Base-by-base conservation (phyloP, 2,888 invertebrate genomes). In the Unio pictorum region DNA sequence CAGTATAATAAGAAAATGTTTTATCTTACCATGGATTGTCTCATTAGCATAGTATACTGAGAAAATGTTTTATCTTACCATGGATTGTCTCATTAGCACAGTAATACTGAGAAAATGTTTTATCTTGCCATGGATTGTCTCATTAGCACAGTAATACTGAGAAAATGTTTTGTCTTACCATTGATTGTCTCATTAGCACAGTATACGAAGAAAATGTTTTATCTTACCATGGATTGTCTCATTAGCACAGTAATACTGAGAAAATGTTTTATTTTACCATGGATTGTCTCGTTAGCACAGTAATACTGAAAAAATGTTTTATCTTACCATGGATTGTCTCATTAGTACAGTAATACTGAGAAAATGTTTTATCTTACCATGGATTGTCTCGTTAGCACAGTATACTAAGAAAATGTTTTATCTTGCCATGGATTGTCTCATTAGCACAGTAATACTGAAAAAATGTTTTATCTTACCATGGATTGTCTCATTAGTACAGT, bases 71-170 rank as follows among this genome's bases (percentile, higher is more conserved):
- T 61, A 81, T 85, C 87, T 92, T 92, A 94, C 98, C 99, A 89
- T 99, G 96, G 72, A 99, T 95, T 18, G 99, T 99, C 92, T 99
- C 99, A 89, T 99, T 99, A 81, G 95, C 95, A 90, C 99, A 99
- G 88, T 97, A 98, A 88, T 97, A 98, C 3, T 45, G 11, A 45
- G 11, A 11, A 45, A 11, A 45, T 15, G 2, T 17, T 3, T 3
- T 61, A 81, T 85, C 87, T 92, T 92, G 94, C 98, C 99, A 89
- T 99, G 96, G 72, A 99, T 95, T 18, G 99, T 99, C 92, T 99
- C 99, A 89, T 99, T 99, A 81, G 95, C 95, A 90, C 99, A 99
- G 88, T 97, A 98, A 88, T 97, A 98, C 3, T 45, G 11, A 45
- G 11, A 11, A 45, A 11, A 45, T 15, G 2, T 17, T 3, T 3